Conservation (phyloP, 1,140 invertebrate species). For the Cyphomyrmex costatus region DNA sequence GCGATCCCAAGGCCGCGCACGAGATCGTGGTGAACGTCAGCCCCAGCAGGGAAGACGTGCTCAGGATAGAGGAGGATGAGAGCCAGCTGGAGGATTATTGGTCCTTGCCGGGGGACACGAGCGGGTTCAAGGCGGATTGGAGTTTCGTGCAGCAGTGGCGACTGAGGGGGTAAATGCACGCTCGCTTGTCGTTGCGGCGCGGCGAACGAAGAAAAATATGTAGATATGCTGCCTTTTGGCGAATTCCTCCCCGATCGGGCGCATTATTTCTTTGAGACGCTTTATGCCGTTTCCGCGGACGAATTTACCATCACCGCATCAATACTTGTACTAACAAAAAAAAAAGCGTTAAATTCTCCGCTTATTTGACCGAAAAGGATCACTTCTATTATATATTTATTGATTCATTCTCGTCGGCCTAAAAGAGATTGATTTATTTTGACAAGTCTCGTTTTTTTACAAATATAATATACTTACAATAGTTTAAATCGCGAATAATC, state of each 20-base stretch:
- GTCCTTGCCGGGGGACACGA: slow-evolving; percentile 84
- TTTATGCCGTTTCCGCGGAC: background rate
- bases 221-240: slow-evolving; percentile 41
- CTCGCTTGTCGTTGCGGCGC: slow-evolving; percentile 34
- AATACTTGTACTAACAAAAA: slow-evolving; percentile 5
- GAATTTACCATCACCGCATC: too few species aligned
- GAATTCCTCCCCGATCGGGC: background rate
- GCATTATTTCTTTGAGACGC: background rate
- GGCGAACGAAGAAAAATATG: slow-evolving; percentile 52
- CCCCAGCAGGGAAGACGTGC: slow-evolving; percentile 85
- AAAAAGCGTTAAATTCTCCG: too few species aligned
- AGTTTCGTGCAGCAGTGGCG: slow-evolving; percentile 92
- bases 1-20: slow-evolving; percentile 73
- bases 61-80: slow-evolving; percentile 86
- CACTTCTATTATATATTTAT: too few species aligned
- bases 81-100: slow-evolving; percentile 84
- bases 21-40: slow-evolving; percentile 87
- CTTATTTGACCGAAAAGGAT: too few species aligned
- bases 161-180: slow-evolving; percentile 87
- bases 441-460: background rate
- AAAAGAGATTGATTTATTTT: slow-evolving; percentile 16
- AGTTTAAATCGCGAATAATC: background rate
- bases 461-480: slow-evolving; percentile 12
- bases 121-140: slow-evolving; percentile 88
- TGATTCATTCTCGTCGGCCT: too few species aligned